A percentile compares a stretch with the other conserved stretches of the same genome.
Conservation (phyloP, 1,140 invertebrate genomes). For the Manduca sexta region DNA sequence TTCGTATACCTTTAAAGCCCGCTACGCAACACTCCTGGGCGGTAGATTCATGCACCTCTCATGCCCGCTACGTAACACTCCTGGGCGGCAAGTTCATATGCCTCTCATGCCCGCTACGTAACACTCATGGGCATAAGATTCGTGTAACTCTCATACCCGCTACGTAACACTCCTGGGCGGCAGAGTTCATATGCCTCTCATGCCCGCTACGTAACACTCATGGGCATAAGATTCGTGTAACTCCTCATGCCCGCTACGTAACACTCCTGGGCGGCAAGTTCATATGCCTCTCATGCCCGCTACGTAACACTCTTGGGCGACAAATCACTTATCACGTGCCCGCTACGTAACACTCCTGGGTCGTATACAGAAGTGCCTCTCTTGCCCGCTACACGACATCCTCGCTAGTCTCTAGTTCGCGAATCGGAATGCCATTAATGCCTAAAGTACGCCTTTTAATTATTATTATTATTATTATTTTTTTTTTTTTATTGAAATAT, state of each 20-base stretch:
- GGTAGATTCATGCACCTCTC: constrained; percentile 7
- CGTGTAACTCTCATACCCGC: not conserved
- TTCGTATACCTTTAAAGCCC: constrained; percentile 4
- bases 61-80: constrained; percentile 5
- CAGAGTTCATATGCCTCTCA: not conserved
- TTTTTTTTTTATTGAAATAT: no score
- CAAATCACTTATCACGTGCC: no score
- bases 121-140: not conserved
- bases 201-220: not conserved
- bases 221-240: not conserved
- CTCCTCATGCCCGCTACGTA: not conserved
- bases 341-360: no score
- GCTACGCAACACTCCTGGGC: constrained; percentile 6
- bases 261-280: not conserved
- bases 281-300: no score
- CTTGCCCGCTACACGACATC: no score
- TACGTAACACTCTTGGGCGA: no score
- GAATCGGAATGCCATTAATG: no score
- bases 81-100: not conserved
- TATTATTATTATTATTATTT: not conserved
- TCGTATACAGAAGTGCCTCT: no score
- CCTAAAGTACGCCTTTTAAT: no score
- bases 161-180: not conserved
- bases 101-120: not conserved
- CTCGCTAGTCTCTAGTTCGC: no score